phyloP scores from a whole-genome alignment of 2,113 vertebrate species.

The Aix galericulata region DNA sequence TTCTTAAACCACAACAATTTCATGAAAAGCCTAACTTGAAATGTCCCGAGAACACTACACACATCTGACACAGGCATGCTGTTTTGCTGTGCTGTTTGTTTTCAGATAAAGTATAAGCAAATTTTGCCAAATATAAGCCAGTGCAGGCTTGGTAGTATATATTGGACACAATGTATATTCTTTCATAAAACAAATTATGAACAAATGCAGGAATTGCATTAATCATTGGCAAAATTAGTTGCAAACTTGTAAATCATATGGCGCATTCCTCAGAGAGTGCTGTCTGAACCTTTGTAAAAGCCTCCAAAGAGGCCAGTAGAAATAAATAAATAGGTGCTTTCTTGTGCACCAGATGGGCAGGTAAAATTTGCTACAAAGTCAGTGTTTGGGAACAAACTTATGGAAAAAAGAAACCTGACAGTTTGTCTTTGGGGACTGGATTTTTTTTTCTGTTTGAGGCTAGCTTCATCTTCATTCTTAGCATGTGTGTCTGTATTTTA shows the following conservation, averaged over 20 bases:
- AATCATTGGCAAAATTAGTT: background rate
- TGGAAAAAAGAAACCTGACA: background rate
- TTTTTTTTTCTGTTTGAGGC: background rate
- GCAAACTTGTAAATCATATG: background rate
- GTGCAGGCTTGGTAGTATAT: background rate
- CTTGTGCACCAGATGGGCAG: background rate
- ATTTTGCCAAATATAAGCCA: background rate
- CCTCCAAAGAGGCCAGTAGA: background rate
- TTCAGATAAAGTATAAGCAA: background rate
- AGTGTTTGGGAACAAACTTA: background rate
- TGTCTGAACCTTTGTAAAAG: background rate
- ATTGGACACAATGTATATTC: background rate
- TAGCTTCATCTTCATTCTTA: background rate
- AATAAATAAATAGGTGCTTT: background rate
- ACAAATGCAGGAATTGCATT: background rate
- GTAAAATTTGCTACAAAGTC: background rate
- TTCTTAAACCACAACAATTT: conserved; percentile 21
- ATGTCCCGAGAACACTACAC: background rate
- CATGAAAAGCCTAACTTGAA: background rate
- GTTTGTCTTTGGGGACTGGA: background rate
- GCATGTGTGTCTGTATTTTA: background rate
- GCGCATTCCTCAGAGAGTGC: background rate
- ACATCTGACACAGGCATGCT: background rate
- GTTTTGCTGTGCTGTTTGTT: background rate
- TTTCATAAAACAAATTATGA: background rate